Conservation (phyloP, 1,140 invertebrate species). For the Himalopsyche phryganea region DNA sequence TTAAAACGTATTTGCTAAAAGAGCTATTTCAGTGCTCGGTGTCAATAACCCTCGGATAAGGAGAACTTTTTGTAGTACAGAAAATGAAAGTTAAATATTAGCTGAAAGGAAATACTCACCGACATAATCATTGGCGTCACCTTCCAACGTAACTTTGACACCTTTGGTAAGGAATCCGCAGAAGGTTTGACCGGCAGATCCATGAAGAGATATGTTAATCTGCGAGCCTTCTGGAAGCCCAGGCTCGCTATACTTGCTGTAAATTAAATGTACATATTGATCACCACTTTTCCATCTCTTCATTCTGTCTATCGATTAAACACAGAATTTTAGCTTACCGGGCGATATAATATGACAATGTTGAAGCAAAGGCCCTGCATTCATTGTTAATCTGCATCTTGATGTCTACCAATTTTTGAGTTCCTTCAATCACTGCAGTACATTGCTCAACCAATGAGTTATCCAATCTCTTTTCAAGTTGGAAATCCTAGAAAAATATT, state of each 20-base stretch:
- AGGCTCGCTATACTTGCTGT: constrained; percentile 81
- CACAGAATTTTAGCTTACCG: constrained; percentile 60
- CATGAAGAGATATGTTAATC: constrained; percentile 83
- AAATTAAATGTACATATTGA: constrained; percentile 32
- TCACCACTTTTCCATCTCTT: constrained; percentile 6
- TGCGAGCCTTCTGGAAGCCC: constrained; percentile 79
- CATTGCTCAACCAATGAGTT: constrained; percentile 78
- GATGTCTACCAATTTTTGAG: constrained; percentile 64
- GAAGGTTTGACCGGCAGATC: constrained; percentile 98
- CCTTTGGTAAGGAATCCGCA: constrained; percentile 95
- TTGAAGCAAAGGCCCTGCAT: constrained; percentile 88
- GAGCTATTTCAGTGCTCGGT: no score
- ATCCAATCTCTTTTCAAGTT: constrained; percentile 84
- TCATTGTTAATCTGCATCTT: constrained; percentile 86
- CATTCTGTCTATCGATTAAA: constrained; percentile 3
- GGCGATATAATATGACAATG: constrained; percentile 91
- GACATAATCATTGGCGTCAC: constrained; percentile 99
- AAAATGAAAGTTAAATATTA: no score
- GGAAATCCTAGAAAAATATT: constrained; percentile 72
- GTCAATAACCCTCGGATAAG: no score
- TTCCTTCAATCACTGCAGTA: constrained; percentile 71
- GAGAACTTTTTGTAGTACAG: no score
- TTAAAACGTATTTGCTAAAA: no score
- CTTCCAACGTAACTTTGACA: constrained; percentile 86
- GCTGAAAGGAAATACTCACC: constrained; percentile 50